Evolutionary conservation across 2,888 invertebrate genomes (phyloP), one percentile per base, ranked within the genome.

Genomic region (Esperia sulphurella): DNA sequence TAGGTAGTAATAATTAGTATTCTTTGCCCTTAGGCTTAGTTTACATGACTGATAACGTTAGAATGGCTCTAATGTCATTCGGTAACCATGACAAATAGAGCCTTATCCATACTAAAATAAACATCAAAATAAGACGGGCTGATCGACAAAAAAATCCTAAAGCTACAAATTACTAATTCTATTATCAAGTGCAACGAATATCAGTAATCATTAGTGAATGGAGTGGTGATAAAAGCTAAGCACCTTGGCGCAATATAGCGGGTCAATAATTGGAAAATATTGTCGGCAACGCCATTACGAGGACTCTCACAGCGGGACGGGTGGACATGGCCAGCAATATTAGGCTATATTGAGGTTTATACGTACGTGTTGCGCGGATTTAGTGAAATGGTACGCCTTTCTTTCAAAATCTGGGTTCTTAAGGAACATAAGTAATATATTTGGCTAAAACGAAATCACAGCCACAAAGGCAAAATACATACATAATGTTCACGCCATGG

Each of bases 261-360:
- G 56, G 39, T 64, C 68, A 71, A 70, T 71, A 71, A 71, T 71
- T 71, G 68, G 62, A 62, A 74, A 69, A 69, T 69, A 71, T 71
- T 62, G 65, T 63, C 58, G 55, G 61, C 45, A 42, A 48, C 48
- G 50, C 14, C 62, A 61, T 65, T 65, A 69, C 58, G 68, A 67
- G 58, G 56, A 51, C 55, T 57, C 56, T 62, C 64, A 44, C 64
- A 63, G 63, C 63, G 59, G 65, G 68, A 50, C 53, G 54, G 21
- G 50, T 45, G 52, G 41, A 30, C 44, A 21, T 31, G 31, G n/a
- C 9, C 44, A n/a, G n/a, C 21, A 28, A 37, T 37, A 37, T 41
- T 41, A 41, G 13, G 41, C 29, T 28, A 37, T 44, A 44, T 44
- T 33, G 43, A n/a, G 33, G 10, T 31, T 14, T 33, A 43, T 33